Evolutionary conservation across 2,888 invertebrate species (phyloP), one percentile per base, ranked within the genome.

Genomic region (Lepidochrysops patricia): DNA sequence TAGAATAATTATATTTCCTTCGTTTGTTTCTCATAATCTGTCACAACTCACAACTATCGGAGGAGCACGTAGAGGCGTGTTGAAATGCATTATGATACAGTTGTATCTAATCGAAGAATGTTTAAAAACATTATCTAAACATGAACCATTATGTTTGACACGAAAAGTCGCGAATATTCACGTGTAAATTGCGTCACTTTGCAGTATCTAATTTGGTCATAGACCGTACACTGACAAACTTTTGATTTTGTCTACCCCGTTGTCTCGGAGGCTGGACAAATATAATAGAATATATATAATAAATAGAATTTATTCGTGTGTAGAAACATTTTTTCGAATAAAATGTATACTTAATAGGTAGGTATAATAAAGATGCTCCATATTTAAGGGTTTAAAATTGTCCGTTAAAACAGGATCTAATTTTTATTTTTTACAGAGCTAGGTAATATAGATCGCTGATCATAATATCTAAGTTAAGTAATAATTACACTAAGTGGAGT

Each of bases 21-120:
- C 7, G 2, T 29, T 29, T 37, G 12, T 43, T 19, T 23, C 19
- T 43, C 19, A 6, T 23, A 23, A 6, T 49, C 48, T 54, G 54
- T 54, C 54, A 54, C 29, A 54, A 54, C n/a, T 19, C 6, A 4
- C 5, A 19, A 19, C n/a, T n/a, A n/a, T n/a, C n/a, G n/a, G 32
- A 54, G 9, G 32, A 12, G 13, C 54, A 54, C 54, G 54, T 54
- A 12, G 12, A 12, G 54, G 6, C 54, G 54, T 54, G 54, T 54
- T 4, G 54, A 54, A 54, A 54, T 19, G 54, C 27, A 54, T 19
- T 32, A 6, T 19, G 54, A 50, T 50, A 50, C 2, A 49, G 4
- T 12, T 19, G 29, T 52, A 52, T 52, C 52, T 52, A 52, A 52
- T 52, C 52, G 29, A 9, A 12, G 54, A 12, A 49, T 25, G 15